Conservation (phyloP, 64 coral and sea anemone genomes). For the Montipora efflorescens region DNA sequence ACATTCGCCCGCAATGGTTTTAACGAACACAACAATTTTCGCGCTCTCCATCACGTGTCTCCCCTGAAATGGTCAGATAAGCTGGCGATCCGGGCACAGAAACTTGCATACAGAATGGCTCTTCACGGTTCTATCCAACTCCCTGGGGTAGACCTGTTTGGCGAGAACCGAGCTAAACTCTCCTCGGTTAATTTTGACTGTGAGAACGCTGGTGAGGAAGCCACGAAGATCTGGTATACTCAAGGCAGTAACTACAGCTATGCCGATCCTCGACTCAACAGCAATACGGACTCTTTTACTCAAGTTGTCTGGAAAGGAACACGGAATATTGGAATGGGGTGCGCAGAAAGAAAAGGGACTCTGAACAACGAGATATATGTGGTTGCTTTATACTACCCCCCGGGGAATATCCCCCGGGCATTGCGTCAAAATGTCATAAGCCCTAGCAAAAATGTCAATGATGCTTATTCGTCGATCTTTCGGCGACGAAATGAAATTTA, state of each 20-base stretch:
- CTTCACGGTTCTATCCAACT: slow-evolving; percentile 84
- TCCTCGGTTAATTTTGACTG: slow-evolving; percentile 90
- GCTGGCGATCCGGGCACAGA: slow-evolving; percentile 86
- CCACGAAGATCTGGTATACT: slow-evolving; percentile 80
- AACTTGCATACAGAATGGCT: slow-evolving; percentile 91
- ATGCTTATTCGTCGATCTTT: slow-evolving; percentile 91
- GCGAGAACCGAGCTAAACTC: slow-evolving; percentile 87
- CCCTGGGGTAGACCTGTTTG: slow-evolving; percentile 68
- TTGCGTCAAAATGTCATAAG: slow-evolving; percentile 79
- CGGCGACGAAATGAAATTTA: slow-evolving; percentile 39
- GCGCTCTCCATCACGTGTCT: slow-evolving; percentile 69
- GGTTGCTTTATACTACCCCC: slow-evolving; percentile 78
- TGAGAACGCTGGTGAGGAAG: slow-evolving; percentile 83
- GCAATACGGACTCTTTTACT: slow-evolving; percentile 91
- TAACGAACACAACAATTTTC: slow-evolving; percentile 78
- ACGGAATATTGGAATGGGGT: slow-evolving; percentile 90
- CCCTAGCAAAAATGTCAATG: slow-evolving; percentile 66
- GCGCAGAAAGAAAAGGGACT: slow-evolving; percentile 89
- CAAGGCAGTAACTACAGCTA: slow-evolving; percentile 87
- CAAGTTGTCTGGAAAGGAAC: slow-evolving; percentile 91
- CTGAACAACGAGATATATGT: slow-evolving; percentile 91
- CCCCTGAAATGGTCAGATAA: slow-evolving; percentile 91
- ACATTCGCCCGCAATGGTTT: slow-evolving; percentile 88
- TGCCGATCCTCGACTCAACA: slow-evolving; percentile 81
- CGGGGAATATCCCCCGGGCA: slow-evolving; percentile 77